Evolutionary conservation across 2,888 invertebrate species (phyloP).

Genomic region (Rhaphigaster nebulosa): DNA sequence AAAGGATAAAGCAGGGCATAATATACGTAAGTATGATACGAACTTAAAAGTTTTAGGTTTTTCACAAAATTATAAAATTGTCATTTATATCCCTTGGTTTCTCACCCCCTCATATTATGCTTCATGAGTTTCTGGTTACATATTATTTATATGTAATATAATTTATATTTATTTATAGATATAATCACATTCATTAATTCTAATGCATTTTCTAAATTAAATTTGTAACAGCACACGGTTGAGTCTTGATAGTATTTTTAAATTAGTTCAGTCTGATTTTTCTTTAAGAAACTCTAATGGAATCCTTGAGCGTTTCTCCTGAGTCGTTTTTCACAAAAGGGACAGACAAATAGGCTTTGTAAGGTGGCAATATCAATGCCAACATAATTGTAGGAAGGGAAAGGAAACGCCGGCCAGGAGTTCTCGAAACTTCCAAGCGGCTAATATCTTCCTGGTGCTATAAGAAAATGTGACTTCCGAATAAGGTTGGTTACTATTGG

Average conservation of each 20-base stretch:
- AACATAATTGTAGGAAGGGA: background rate
- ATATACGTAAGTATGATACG: no score
- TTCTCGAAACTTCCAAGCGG: background rate
- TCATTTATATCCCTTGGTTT: no score
- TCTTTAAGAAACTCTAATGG: background rate
- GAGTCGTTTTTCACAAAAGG: background rate
- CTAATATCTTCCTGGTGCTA: background rate
- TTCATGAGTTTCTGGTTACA: no score
- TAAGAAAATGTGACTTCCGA: background rate
- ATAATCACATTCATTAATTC: no score
- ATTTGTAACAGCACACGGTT: no score
- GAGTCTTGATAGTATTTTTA: background rate
- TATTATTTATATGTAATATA: no score
- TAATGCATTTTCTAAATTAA: no score
- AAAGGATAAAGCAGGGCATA: no score
- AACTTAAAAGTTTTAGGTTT: no score
- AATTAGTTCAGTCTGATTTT: background rate
- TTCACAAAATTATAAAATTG: no score
- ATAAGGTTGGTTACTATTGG: background rate
- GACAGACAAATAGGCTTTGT: background rate
- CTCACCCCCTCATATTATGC: no score
- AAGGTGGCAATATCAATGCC: constrained; percentile 21
- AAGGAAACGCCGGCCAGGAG: background rate
- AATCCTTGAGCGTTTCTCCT: background rate
- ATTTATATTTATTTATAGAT: no score